Evolutionary conservation across 2,888 invertebrate genomes (phyloP).

Genomic region (Ormyrus labotus): DNA sequence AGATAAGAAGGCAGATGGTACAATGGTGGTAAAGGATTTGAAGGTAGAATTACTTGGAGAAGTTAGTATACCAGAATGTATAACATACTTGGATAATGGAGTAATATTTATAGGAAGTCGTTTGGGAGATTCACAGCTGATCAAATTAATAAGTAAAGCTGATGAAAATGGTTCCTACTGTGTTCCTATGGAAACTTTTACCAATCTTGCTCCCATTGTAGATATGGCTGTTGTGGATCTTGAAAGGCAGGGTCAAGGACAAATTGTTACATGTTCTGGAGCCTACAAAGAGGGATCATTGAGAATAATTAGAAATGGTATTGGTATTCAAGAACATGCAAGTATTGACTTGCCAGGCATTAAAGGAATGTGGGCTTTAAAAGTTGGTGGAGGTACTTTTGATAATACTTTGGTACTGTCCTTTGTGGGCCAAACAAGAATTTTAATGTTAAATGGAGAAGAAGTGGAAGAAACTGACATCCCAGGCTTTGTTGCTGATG

Average conservation of each 20-base stretch:
- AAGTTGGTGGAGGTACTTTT: constrained; percentile 80
- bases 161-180: constrained; percentile 94
- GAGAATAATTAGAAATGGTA: constrained; percentile 97
- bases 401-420: constrained; percentile 96
- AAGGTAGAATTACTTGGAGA: constrained; percentile 95
- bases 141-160: constrained; percentile 89
- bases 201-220: constrained; percentile 97
- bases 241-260: constrained; percentile 97
- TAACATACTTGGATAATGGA: constrained; percentile 98
- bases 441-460: constrained; percentile 92
- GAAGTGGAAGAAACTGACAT: constrained; percentile 99
- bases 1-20: constrained; percentile 86
- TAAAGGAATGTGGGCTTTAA: constrained; percentile 98
- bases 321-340: constrained; percentile 98
- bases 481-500: constrained; percentile 91
- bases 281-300: constrained; percentile 98
- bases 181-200: constrained; percentile 96
- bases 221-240: constrained; percentile 99
- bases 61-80: constrained; percentile 96
- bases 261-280: constrained; percentile 98
- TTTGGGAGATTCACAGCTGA: constrained; percentile 96
- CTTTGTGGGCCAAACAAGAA: constrained; percentile 97
- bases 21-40: constrained; percentile 89
- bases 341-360: constrained; percentile 97
- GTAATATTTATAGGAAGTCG: constrained; percentile 97